These are phyloP conservation scores for Hirundo rustica DNA, from an alignment of 2,797 vertebrate genomes.

Conservation along the genomic window DNA sequence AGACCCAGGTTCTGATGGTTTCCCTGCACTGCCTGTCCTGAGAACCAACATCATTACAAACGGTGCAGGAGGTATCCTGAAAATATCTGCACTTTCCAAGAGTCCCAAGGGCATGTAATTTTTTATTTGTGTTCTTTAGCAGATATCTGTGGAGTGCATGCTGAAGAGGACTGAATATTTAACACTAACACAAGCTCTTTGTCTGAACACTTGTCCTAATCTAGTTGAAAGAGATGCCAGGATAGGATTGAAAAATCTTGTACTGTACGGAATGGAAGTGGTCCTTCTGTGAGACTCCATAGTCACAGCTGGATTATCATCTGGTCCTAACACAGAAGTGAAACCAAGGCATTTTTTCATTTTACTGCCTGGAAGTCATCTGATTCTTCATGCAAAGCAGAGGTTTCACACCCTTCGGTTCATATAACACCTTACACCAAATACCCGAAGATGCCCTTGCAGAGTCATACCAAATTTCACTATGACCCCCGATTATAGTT, in stretches of 20 bases:
- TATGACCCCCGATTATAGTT: slow-evolving; percentile 17
- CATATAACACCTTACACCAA: slow-evolving; percentile 25
- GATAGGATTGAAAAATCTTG: neutral
- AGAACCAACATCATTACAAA: neutral
- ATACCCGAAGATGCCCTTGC: slow-evolving; percentile 16
- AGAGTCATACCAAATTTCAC: slow-evolving; percentile 55
- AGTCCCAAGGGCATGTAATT: neutral
- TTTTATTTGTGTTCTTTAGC: neutral
- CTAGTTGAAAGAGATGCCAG: neutral
- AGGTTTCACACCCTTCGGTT: slow-evolving; percentile 74
- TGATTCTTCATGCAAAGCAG: slow-evolving; percentile 70
- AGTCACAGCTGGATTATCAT: neutral
- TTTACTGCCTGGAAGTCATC: slow-evolving; percentile 69
- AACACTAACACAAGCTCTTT: neutral
- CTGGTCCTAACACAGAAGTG: slow-evolving; percentile 18
- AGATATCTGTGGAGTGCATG: neutral
- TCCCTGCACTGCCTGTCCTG: neutral
- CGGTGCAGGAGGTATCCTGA: neutral
- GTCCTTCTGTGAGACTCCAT: neutral
- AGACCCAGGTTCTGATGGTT: neutral
- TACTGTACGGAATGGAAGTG: neutral
- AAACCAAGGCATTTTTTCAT: slow-evolving; percentile 47
- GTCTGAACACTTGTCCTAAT: neutral
- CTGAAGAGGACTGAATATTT: neutral
- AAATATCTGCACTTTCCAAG: neutral